Base-by-base conservation (phyloP, 2,888 invertebrate genomes). In the Tigriopus californicus region DNA sequence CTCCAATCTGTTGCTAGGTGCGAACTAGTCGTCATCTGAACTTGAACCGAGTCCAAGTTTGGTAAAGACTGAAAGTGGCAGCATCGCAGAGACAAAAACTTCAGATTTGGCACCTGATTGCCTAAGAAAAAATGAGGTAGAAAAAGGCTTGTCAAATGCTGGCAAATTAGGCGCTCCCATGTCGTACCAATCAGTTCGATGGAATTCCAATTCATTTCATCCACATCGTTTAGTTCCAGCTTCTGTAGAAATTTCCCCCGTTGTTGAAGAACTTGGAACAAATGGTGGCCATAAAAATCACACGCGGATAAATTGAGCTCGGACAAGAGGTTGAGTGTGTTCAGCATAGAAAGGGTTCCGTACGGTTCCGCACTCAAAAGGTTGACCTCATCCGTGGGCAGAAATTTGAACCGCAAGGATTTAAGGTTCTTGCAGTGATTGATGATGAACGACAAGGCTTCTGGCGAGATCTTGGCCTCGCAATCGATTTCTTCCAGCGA, bases 131-230 rank as follows among this genome's bases (percentile, higher is more conserved):
- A 33, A 5, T 33, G 33, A 3, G 33, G n/a, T n/a, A 33, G 8
- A 33, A 3, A 33, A 33, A 33, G 33, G 3, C 3, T 33, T 3
- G 3, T 33, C 33, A 33, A 5, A 33, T 33, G 33, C 3, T 18
- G 33, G 3, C 33, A 33, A 33, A 5, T 33, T 8, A 5, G 33
- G 3, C 3, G 33, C 33, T 33, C 33, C 8, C 8, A 5, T 33
- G 33, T 33, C 8, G 13, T 20, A 25, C 56, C 56, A 13, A 56
- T 25, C 15, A 44, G 18, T 46, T 25, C n/a, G 20, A 56, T 42
- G 5, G 56, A 44, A 46, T 56, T 56, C 20, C 42, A n/a, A 20
- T 56, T 56, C 44, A 56, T 11, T 20, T 56, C 56, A 25, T 56
- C 56, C 3, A 56, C 15, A 12, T 41, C 41, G n/a, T 22, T 33